Base-by-base conservation (phyloP, 2,113 vertebrate genomes). In the Paedocypris sp. region DNA sequence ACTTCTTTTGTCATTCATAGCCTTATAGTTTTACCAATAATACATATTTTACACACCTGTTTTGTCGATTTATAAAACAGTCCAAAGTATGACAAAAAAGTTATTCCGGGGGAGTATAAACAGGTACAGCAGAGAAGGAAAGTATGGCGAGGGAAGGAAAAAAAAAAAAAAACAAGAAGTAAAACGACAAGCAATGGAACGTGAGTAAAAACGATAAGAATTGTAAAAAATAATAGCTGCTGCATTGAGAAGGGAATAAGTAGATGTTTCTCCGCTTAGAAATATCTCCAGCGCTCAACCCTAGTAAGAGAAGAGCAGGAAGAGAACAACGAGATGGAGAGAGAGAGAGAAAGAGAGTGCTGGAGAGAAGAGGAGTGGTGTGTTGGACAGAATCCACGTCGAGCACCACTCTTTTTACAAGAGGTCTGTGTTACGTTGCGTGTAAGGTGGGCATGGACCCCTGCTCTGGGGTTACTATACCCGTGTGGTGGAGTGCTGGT, bases 401-500 rank as follows among this genome's bases (percentile, higher is more conserved):
- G 42, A 56, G 60, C 60, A 49, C 66, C 53, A 36, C 8, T 43
- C 32, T n/a, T 32, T 20, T 36, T 7, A 47, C 59, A 4, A 6
- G 43, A 58, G 56, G 62, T 70, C 62, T 60, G 73, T 71, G 31
- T 68, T 67, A 71, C 74, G 68, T 69, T 63, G 71, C 6, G 60
- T 54, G 49, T 72, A 68, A 50, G 56, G 66, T 71, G 76, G 77
- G 75, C 78, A 71, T 76, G 69, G 71, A 81, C 78, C 81, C 41
- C 31, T 56, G n/a, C 32, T n/a, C 6, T 28, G 57, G 13, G 33
- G 35, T 19, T 68, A 71, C 71, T 87, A 87, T 85, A 87, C 85
- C 33, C 85, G 83, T 43, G 85, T 87, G 73, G 85, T 87, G 58
- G 85, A 87, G 78, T 97, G 91, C 89, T 96, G 90, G 89, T 98